Evolutionary conservation across 1,140 invertebrate genomes (phyloP).

Genomic region (Venturia canescens): DNA sequence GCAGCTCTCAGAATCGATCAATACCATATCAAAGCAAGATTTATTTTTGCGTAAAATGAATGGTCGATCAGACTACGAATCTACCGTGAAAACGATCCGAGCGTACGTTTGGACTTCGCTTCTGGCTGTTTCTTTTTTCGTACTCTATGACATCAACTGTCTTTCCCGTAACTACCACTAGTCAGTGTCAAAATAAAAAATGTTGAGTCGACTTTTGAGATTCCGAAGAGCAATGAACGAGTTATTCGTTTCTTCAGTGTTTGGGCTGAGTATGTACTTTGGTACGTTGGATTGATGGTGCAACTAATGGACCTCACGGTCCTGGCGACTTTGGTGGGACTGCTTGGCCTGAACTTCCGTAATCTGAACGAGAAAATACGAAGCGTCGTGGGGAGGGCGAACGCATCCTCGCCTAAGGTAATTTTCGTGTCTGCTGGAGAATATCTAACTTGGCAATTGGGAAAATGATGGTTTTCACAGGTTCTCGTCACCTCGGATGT

Average conservation of each 20-base stretch:
- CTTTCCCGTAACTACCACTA: neutral
- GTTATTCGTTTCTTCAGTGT: neutral
- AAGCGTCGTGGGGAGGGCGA: constrained; percentile 14
- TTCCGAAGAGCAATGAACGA: no score
- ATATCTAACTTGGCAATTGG: neutral
- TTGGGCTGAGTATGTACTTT: constrained; percentile 2
- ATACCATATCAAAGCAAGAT: constrained; percentile 28
- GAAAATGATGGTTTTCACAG: constrained; percentile 19
- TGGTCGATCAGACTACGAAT: constrained; percentile 28
- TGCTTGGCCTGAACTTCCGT: constrained; percentile 34
- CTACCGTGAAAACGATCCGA: constrained; percentile 9
- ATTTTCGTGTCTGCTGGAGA: neutral
- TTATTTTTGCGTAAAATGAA: constrained; percentile 28
- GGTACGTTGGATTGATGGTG: neutral
- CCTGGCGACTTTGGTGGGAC: constrained; percentile 38
- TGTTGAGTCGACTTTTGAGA: no score
- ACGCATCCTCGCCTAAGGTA: constrained; percentile 39
- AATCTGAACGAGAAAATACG: constrained; percentile 36
- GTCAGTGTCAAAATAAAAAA: no score
- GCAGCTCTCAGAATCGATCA: constrained; percentile 36
- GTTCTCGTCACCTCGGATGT: constrained; percentile 23
- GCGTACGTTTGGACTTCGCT: constrained; percentile 27
- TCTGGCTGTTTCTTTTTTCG: neutral
- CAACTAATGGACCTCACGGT: constrained; percentile 39
- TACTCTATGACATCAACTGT: constrained; percentile 10